A percentile compares a stretch with the other conserved stretches of the same genome.
Conservation (phyloP, 1,140 invertebrate genomes). For the Achroia grisella region DNA sequence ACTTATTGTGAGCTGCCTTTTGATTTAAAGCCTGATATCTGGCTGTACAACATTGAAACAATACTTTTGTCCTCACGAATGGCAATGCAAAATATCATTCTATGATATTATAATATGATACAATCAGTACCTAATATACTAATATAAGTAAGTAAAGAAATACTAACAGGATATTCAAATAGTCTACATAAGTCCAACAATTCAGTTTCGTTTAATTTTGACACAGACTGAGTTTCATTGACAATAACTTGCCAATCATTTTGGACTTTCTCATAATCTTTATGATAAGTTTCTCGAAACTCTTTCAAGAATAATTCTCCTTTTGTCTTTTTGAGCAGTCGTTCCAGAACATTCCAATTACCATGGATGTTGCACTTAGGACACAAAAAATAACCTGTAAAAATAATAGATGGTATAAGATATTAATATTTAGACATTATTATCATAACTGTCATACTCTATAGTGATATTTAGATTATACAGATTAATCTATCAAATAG, state of each 20-base stretch:
- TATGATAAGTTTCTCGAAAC: constrained; percentile 46
- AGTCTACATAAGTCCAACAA: constrained; percentile 64
- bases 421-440: no score
- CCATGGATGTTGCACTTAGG: constrained; percentile 76
- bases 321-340: constrained; percentile 65
- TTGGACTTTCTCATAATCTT: constrained; percentile 41
- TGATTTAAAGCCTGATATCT: no score
- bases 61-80: no score
- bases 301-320: constrained; percentile 50
- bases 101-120: no score
- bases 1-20: no score
- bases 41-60: no score
- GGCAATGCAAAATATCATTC: no score
- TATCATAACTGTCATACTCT: no score
- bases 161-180: constrained; percentile 76
- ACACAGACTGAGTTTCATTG: constrained; percentile 43
- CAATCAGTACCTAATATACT: constrained; percentile 22
- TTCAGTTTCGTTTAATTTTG: constrained; percentile 54
- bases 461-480: no score
- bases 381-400: constrained; percentile 78
- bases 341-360: constrained; percentile 74
- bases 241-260: constrained; percentile 60
- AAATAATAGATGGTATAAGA: no score
- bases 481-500: no score
- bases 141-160: constrained; percentile 12